These are phyloP conservation scores for Stegostoma tigrinum DNA, from an alignment of 2,113 vertebrate species.

Conservation along the genomic window DNA sequence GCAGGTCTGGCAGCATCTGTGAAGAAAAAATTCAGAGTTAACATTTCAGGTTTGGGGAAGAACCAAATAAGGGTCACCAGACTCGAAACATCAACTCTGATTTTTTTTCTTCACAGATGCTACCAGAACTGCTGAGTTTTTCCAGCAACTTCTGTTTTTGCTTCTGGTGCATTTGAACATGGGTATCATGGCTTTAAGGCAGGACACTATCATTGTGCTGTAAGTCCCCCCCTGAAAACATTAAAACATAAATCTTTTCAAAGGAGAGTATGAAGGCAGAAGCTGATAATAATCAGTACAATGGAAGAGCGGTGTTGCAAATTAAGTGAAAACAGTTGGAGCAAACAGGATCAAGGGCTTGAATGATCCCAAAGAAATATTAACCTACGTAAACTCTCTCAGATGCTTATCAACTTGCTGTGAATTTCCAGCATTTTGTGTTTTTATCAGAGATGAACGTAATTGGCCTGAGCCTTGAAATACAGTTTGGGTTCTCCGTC, in stretches of 20 bases:
- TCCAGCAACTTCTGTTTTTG: too few relatives aligned
- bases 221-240: too few relatives aligned
- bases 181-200: too few relatives aligned
- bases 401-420: not conserved
- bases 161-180: too few relatives aligned
- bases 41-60: too few relatives aligned
- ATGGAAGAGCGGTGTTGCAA: not conserved
- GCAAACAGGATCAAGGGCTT: not conserved
- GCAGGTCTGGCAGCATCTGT: too few relatives aligned
- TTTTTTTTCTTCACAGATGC: too few relatives aligned
- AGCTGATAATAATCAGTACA: not conserved
- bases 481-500: not conserved
- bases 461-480: slow-evolving; percentile 10
- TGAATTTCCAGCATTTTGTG: not conserved
- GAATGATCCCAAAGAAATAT: not conserved
- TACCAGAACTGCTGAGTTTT: too few relatives aligned
- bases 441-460: not conserved
- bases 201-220: too few relatives aligned
- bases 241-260: not conserved
- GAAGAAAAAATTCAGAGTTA: too few relatives aligned
- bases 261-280: not conserved
- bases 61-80: too few relatives aligned
- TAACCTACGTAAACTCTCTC: not conserved
- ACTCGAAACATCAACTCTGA: too few relatives aligned
- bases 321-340: not conserved